These are phyloP conservation scores for Gnathonemus longibarbis DNA, from an alignment of 2,113 vertebrate species.

Conservation along the genomic window DNA sequence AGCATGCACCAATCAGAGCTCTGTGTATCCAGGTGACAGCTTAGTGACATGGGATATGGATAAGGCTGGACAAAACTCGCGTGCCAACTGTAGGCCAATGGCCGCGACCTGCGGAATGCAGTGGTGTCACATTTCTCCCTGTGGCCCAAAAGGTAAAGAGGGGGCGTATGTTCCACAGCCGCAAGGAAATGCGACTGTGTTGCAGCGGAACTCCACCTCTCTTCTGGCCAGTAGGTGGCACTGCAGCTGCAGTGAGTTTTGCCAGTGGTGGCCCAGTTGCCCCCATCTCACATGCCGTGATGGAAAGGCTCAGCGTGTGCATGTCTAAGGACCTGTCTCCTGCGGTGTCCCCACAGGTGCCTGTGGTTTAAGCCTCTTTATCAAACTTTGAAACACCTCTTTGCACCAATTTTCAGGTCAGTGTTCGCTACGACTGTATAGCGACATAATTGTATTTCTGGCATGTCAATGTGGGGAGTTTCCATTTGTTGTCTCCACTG, in stretches of 20 bases:
- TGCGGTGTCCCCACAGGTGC: background rate
- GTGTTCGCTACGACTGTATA: conserved; percentile 8
- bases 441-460: conserved; percentile 32
- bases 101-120: background rate
- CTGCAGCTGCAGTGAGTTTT: conserved; percentile 42
- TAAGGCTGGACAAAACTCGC: background rate
- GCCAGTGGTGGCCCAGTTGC: conserved; percentile 8
- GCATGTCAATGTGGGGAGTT: background rate
- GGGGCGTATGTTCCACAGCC: background rate
- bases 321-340: background rate
- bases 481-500: conserved; percentile 32
- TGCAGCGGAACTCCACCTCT: background rate
- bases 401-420: conserved; percentile 24
- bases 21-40: background rate
- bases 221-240: conserved; percentile 51
- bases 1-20: background rate
- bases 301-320: background rate
- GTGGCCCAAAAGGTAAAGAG: background rate
- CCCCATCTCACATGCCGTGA: background rate
- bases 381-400: background rate
- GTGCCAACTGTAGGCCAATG: background rate
- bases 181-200: background rate
- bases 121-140: background rate
- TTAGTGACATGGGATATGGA: background rate
- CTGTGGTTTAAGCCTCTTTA: background rate